Evolutionary conservation across 2,113 vertebrate species (phyloP), one percentile per base, ranked within the genome.

Genomic region (Lucifuga dentata): DNA sequence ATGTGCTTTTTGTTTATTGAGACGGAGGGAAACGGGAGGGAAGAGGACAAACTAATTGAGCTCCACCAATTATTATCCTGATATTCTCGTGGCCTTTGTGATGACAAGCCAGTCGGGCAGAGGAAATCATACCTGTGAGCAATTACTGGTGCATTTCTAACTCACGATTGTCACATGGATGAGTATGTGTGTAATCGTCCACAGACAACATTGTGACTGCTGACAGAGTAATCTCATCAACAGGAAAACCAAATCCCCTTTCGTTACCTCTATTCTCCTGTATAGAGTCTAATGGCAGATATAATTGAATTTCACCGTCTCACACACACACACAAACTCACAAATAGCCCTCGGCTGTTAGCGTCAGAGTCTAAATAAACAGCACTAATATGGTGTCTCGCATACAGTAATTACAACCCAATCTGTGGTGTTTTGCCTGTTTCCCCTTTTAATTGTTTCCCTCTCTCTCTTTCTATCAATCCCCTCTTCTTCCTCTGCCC

Each of bases 331-430:
- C 43, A 35, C 16, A 32, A 20, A 32, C 26, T 10, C 55, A 29
- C 21, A 62, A 55, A 63, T 13, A 55, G 33, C 12, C 62, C 70
- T 78, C 35, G 16, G 69, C 81, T 82, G 55, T 86, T 70, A 70
- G 52, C 48, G 26, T 58, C 59, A 23, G 50, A 78, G 83, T 85
- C 75, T 78, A 78, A 84, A 86, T 79, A 91, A 89, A 90, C 85
- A 83, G 79, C 60, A 32, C 72, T 89, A 89, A 87, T 80, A 76
- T 52, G 75, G 73, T 50, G 62, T 80, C 80, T 82, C 73, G 64
- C 86, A 76, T 59, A 51, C 73, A 44, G 68, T 88, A 83, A 92
- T 92, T 89, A 90, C 84, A 84, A 83, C 71, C 70, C 86, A 90
- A 77, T 88, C 86, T 81, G 74, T 52, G 68, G 49, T 41, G 65